Percentiles rank a stretch among this genome's conserved stretches.
phyloP scores from a whole-genome alignment of 2,113 vertebrate species.

The Alces alces region DNA sequence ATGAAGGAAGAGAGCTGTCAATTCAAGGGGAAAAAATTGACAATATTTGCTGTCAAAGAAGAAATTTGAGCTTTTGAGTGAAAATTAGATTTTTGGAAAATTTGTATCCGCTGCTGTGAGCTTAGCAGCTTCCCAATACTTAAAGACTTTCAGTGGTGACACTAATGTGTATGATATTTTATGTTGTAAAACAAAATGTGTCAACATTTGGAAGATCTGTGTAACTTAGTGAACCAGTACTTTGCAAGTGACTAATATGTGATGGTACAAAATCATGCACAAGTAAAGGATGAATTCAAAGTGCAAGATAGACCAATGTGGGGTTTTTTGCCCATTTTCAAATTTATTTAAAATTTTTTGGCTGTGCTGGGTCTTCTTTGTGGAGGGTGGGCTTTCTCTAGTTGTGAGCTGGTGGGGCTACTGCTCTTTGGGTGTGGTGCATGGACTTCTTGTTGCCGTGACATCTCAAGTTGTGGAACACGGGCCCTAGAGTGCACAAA shows the following conservation, averaged over 20 bases:
- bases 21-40: neutral
- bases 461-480: neutral
- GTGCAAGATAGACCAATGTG: neutral
- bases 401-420: neutral
- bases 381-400: neutral
- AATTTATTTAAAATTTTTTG: neutral
- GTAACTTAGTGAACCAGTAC: neutral
- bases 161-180: neutral
- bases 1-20: neutral
- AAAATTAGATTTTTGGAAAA: constrained; percentile 4
- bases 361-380: neutral
- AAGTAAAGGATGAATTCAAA: neutral
- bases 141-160: neutral
- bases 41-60: constrained; percentile 22
- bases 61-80: neutral
- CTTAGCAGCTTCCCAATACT: neutral
- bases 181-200: neutral
- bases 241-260: neutral
- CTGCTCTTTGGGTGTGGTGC: neutral
- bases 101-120: neutral
- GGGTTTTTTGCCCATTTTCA: rapidly evolving
- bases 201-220: neutral
- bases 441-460: neutral
- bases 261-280: neutral
- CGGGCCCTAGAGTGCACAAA: neutral